These are phyloP conservation scores for Stenodera caucasica DNA, from an alignment of 2,888 invertebrate species.

Conservation along the genomic window DNA sequence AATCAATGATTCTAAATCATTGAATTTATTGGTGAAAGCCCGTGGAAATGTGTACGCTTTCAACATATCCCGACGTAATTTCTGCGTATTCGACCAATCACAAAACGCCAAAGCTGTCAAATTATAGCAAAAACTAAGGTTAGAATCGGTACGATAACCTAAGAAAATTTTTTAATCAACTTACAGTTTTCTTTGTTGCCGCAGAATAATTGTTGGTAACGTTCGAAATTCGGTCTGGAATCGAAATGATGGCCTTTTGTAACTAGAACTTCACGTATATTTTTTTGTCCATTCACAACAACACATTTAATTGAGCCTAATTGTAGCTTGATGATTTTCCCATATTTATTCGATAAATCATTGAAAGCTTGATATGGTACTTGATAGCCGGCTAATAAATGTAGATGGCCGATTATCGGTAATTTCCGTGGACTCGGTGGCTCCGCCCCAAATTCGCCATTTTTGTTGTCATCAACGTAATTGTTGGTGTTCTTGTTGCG, in stretches of 20 bases:
- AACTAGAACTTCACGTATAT: constrained; percentile 62
- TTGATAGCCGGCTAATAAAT: constrained; percentile 61
- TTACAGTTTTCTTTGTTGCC: constrained; percentile 71
- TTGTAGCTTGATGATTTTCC: constrained; percentile 60
- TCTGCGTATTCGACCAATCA: constrained; percentile 68
- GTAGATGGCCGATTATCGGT: constrained; percentile 63
- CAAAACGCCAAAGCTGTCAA: constrained; percentile 71
- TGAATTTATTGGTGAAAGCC: constrained; percentile 59
- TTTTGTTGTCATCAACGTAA: background rate
- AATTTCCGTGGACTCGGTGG: constrained; percentile 60
- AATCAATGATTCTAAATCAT: constrained; percentile 59
- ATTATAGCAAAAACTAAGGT: too few species aligned
- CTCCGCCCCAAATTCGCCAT: constrained; percentile 30
- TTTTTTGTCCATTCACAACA: constrained; percentile 62
- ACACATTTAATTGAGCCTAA: constrained; percentile 61
- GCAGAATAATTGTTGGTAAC: constrained; percentile 65
- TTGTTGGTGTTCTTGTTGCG: constrained; percentile 5
- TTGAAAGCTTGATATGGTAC: constrained; percentile 65
- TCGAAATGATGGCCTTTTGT: constrained; percentile 65
- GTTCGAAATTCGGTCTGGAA: constrained; percentile 64
- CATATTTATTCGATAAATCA: constrained; percentile 58
- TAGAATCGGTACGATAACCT: too few species aligned
- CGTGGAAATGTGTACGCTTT: constrained; percentile 63
- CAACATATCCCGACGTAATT: constrained; percentile 62
- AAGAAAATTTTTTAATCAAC: too few species aligned